A percentile compares a stretch with the other conserved stretches of the same genome.
phyloP scores from a whole-genome alignment of 2,113 vertebrate genomes.

The Scophthalmus maximus region DNA sequence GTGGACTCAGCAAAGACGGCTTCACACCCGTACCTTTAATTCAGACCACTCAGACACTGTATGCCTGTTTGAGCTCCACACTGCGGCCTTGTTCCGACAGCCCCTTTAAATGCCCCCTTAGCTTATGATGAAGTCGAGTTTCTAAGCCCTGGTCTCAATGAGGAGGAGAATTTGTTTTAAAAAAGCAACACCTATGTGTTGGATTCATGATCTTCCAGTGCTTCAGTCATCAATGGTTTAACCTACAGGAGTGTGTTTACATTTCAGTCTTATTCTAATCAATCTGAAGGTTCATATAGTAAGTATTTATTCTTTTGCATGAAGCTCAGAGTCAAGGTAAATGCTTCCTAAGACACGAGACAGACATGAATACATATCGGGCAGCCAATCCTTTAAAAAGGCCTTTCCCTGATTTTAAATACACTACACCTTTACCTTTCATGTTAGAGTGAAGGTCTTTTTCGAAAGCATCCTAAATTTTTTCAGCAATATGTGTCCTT shows the following conservation, averaged over 20 bases:
- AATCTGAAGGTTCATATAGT: not conserved
- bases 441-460: no score
- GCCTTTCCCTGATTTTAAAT: not conserved
- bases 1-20: constrained; percentile 19
- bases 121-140: constrained; percentile 32
- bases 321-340: not conserved
- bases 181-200: constrained; percentile 6
- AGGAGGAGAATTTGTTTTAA: not conserved
- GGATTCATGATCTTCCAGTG: not conserved
- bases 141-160: not conserved
- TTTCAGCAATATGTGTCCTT: no score
- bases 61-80: constrained; percentile 65
- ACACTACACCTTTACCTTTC: no score
- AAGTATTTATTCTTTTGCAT: not conserved
- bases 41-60: constrained; percentile 62
- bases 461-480: no score
- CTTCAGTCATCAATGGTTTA: constrained; percentile 2
- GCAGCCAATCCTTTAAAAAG: not conserved
- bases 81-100: constrained; percentile 71
- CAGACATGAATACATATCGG: not conserved
- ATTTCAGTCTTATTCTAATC: not conserved
- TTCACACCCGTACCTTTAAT: constrained; percentile 52
- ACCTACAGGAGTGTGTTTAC: constrained; percentile 3
- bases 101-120: constrained; percentile 33
- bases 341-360: not conserved